Conservation (phyloP, 2,888 invertebrate genomes). For the Abscondita cerata region DNA sequence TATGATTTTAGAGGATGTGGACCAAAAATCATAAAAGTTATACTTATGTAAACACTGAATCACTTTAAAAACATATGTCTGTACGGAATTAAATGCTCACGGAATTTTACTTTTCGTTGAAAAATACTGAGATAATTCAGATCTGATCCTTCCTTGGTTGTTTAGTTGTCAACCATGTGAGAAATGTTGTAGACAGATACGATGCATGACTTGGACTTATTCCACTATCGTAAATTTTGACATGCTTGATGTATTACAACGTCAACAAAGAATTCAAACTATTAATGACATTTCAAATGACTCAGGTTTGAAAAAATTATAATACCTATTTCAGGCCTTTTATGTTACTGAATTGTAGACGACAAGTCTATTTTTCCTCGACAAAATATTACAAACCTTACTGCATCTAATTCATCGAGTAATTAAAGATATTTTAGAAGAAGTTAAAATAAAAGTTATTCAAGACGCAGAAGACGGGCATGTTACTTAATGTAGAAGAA, state of each 20-base stretch:
- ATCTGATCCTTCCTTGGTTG: background rate
- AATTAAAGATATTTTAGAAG: no score
- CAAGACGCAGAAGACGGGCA: no score
- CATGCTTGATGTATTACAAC: background rate
- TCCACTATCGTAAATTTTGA: background rate
- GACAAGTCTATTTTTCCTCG: no score
- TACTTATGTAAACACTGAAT: background rate
- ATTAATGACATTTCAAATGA: background rate
- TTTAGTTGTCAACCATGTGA: conserved; percentile 24
- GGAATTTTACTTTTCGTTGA: conserved; percentile 9
- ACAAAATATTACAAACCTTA: no score
- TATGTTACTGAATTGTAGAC: no score
- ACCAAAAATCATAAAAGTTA: background rate
- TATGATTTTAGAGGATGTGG: background rate
- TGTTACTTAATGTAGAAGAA: no score
- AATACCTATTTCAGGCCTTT: no score
- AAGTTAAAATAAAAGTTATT: no score
- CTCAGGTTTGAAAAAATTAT: background rate
- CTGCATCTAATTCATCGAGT: no score
- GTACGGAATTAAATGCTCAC: background rate
- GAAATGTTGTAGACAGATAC: conserved; percentile 20
- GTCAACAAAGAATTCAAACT: background rate
- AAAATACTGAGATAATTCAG: background rate
- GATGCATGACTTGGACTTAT: conserved; percentile 29
- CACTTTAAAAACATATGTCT: background rate